Evolutionary conservation across 2,113 vertebrate species (phyloP).

Genomic region (Tangachromis dhanisi): DNA sequence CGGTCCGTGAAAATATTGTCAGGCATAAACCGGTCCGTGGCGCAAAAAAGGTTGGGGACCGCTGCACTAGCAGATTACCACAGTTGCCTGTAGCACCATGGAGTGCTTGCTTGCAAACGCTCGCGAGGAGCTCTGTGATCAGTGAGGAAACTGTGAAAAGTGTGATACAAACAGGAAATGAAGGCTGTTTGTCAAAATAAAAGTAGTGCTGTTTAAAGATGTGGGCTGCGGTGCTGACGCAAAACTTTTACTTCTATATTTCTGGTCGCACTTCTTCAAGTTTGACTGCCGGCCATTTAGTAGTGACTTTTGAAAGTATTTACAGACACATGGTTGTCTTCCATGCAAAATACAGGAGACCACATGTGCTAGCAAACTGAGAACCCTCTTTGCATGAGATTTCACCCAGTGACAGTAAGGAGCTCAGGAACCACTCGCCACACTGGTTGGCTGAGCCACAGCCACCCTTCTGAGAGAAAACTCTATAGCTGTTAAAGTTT

Average conservation of each 20-base stretch:
- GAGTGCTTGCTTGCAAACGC: background rate
- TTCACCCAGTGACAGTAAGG: background rate
- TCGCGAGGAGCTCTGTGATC: accelerated
- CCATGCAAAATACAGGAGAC: background rate
- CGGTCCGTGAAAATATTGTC: accelerated
- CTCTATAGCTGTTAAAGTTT: background rate
- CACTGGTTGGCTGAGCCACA: background rate
- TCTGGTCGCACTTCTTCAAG: background rate
- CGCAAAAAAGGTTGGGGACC: accelerated
- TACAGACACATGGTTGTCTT: background rate
- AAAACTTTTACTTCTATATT: background rate
- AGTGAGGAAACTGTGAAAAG: background rate
- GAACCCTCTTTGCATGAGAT: background rate
- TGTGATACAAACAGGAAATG: background rate
- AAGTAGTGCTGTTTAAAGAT: accelerated
- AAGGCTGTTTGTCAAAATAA: background rate
- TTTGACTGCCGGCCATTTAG: accelerated
- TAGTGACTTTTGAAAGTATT: background rate
- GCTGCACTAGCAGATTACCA: background rate
- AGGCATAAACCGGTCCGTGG: too few relatives aligned
- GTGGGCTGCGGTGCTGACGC: background rate
- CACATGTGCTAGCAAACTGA: background rate
- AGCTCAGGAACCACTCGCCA: background rate
- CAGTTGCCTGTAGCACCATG: background rate
- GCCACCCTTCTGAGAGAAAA: background rate